phyloP scores from a whole-genome alignment of 2,113 vertebrate species.

The Mirza zaza region DNA sequence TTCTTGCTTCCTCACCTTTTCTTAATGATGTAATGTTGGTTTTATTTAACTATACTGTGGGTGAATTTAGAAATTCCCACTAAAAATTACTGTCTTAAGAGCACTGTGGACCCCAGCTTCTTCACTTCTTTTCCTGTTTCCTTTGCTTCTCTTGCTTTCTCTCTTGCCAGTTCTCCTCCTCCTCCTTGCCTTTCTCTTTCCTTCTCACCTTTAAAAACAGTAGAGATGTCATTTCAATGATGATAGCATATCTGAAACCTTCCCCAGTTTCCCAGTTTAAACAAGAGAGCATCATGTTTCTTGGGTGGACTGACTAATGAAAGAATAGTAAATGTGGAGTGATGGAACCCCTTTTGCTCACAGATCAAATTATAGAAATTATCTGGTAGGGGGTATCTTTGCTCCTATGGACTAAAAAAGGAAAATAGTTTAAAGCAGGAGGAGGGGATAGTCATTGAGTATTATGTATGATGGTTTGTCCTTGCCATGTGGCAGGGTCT shows the following conservation, averaged over 20 bases:
- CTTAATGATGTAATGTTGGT: background rate
- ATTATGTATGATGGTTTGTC: background rate
- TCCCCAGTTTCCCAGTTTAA: background rate
- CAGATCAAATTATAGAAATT: background rate
- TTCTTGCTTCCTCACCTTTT: background rate
- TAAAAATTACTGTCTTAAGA: background rate
- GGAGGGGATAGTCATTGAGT: background rate
- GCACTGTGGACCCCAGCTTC: background rate
- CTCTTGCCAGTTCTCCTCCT: background rate
- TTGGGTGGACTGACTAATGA: background rate
- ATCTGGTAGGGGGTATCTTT: background rate
- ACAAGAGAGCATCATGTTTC: background rate
- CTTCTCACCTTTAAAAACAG: background rate
- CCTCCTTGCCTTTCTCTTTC: background rate
- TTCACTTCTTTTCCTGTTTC: background rate
- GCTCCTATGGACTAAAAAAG: background rate
- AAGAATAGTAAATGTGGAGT: background rate
- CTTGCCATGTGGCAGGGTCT: background rate
- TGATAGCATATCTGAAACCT: background rate
- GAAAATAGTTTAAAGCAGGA: background rate
- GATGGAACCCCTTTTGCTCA: background rate
- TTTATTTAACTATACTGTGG: background rate
- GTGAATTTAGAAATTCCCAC: background rate
- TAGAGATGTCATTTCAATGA: background rate
- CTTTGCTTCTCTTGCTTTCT: background rate